Conservation (phyloP, 2,113 vertebrate species). For the Campylomormyrus numenius region DNA sequence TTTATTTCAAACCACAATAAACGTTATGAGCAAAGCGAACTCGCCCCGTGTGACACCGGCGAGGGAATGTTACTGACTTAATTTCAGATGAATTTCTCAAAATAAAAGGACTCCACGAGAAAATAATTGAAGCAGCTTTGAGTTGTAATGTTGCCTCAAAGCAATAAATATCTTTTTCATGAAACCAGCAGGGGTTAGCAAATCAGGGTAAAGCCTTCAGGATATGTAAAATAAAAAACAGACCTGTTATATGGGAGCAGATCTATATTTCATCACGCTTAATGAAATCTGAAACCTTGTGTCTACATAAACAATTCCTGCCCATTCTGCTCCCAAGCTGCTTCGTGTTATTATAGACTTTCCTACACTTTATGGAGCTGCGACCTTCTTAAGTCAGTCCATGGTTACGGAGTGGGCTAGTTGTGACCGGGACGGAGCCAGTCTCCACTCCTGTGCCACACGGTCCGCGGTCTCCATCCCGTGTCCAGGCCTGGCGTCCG, state of each 20-base stretch:
- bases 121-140: not conserved
- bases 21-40: not conserved
- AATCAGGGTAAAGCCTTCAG: not conserved
- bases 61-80: not conserved
- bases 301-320: not conserved
- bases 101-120: not conserved
- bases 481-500: not conserved
- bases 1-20: not conserved
- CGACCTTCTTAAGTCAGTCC: not conserved
- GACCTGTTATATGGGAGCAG: not conserved
- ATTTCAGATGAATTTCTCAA: not conserved
- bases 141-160: not conserved
- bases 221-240: slow-evolving; percentile 1
- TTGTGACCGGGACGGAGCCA: not conserved
- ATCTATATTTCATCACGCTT: not conserved
- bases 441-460: not conserved
- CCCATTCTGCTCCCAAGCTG: not conserved
- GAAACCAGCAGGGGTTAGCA: not conserved
- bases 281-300: not conserved
- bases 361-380: not conserved
- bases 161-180: slow-evolving; percentile 6
- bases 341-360: not conserved
- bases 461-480: not conserved
- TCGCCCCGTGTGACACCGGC: not conserved
- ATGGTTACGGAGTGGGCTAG: not conserved